Base-by-base conservation (phyloP, 2,113 vertebrate genomes). In the Seriola aureovittata region DNA sequence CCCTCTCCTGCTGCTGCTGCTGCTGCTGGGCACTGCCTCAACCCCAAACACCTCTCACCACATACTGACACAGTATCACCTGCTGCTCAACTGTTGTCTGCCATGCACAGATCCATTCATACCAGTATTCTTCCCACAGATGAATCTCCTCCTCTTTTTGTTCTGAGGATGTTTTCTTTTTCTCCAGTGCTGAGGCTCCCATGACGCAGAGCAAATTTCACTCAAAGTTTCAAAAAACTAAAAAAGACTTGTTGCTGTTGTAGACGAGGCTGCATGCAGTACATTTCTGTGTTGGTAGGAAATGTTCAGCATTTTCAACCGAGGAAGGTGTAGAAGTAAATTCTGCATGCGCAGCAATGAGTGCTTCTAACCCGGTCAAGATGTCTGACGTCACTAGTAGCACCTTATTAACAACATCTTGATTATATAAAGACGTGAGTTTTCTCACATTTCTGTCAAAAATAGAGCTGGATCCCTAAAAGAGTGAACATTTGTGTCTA, bases 331-430 rank as follows among this genome's bases (percentile, higher is more conserved):
- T 78, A 23, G 65, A 62, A 54, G 72, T 62, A 60, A 66, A 64
- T 62, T 36, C 69, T n/a, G 60, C 64, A 81, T 48, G 73, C 57
- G 70, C 80, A 68, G 72, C 73, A 69, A 69, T 2, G 64, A 80
- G 54, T 29, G 65, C 69, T 75, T 73, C 64, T n/a, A 4, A 25
- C n/a, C 55, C 73, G 32, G 54, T 82, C 63, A 73, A 69, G 60
- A 88, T 81, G 76, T 85, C 71, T 16, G 44, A 38, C 16, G 32
- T 82, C 74, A 76, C 36, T 64, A 57, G 71, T 23, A 73, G 88
- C 89, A 90, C 84, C 88, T 91, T 87, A 87, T 55, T 29, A 4
- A 70, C 21, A 29, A 80, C 59, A 38, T 78, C 70, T 65, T 46
- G 55, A 67, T 72, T 17, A 60, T 58, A 70, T 60, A 19, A 71